Base-by-base conservation (phyloP, 2,797 vertebrate genomes). In the Anguilla marmorata region DNA sequence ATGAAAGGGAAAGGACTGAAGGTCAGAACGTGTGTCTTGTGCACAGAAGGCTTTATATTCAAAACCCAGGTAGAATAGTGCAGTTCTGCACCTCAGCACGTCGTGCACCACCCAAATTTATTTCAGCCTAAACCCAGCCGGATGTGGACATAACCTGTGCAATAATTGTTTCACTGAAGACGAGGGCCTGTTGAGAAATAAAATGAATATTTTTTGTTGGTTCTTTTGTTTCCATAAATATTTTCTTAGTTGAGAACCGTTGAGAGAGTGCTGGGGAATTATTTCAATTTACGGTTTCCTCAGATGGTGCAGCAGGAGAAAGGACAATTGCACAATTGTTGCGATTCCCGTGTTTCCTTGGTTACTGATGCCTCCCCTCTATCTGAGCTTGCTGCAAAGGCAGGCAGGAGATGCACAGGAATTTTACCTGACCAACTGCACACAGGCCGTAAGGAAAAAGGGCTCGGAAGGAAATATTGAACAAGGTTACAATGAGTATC, bases 321-420 rank as follows among this genome's bases (percentile, higher is more conserved):
- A 80, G 76, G 76, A 50, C 37, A 21, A 80, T 48, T 48, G 76
- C 74, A 33, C 69, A 45, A 79, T 79, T 79, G 37, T 79, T 21
- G 69, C 27, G 11, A 79, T 33, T 79, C 74, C 41, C 41, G 9
- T 6, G 76, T 80, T 80, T 80, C 76, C 37, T 80, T 33, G 76
- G 76, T 80, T 80, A 80, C 76, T 41, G 2, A 45, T 19, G 27
- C 76, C 45, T 80, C 41, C 48, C 76, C 41, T 48, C n/a, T 80
- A 33, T 76, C 72, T 76, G 41, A 80, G 76, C 76, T 48, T 80
- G 76, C 45, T 80, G 37, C 76, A 48, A 3, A 48, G 76, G 45
- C 41, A 50, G 24, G 21, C 9, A 11, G 21, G 76, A 80, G 1
- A 48, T 50, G 14, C 16, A 7, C 41, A 80, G 41, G 76, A 48